Evolutionary conservation across 1,140 invertebrate species (phyloP).

Genomic region (Diabrotica virgifera): DNA sequence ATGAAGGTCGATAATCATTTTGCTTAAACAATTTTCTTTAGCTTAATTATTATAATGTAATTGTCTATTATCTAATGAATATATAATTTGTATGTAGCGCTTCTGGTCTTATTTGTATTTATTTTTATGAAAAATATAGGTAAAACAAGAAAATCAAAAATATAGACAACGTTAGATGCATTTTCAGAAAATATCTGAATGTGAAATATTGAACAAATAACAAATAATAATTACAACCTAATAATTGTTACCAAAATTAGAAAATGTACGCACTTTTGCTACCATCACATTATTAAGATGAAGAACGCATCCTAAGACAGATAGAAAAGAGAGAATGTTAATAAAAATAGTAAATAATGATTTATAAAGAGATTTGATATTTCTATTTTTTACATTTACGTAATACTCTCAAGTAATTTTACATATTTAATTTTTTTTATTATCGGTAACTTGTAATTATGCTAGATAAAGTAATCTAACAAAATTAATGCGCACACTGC

Average conservation of each 20-base stretch:
- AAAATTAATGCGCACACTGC: no score
- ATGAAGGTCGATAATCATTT: no score
- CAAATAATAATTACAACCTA: neutral
- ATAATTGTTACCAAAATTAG: neutral
- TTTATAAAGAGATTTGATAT: neutral
- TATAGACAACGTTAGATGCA: neutral
- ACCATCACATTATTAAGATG: constrained; percentile 7
- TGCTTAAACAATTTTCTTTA: no score
- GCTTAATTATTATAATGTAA: no score
- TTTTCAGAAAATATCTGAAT: constrained; percentile 1
- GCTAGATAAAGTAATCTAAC: no score
- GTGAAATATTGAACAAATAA: constrained; percentile 5
- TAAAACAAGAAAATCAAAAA: neutral
- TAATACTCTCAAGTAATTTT: neutral
- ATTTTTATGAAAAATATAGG: no score
- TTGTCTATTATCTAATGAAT: no score
- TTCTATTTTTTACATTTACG: neutral
- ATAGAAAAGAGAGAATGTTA: constrained; percentile 3
- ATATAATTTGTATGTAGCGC: no score
- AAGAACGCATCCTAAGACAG: neutral
- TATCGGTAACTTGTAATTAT: no score
- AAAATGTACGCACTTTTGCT: constrained; percentile 12
- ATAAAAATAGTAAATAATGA: neutral
- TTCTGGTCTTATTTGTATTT: no score
- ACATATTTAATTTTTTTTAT: neutral